A percentile compares a stretch with the other conserved stretches of the same genome.
These are phyloP conservation scores for Sarotherodon lohbergeri DNA, from an alignment of 2,113 vertebrate species.

Conservation along the genomic window DNA sequence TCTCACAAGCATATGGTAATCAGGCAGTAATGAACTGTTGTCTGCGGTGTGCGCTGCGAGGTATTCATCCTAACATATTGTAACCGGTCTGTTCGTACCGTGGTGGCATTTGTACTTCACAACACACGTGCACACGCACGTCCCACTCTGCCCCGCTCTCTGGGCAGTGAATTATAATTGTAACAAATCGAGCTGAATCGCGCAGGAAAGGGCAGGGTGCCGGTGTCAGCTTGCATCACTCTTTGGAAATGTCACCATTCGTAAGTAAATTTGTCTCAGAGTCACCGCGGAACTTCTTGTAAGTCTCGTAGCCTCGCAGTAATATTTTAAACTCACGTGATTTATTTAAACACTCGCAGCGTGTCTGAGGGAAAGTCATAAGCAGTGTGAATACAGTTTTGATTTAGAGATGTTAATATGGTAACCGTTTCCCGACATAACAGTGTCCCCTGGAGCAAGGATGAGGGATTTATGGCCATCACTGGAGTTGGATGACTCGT, in stretches of 20 bases:
- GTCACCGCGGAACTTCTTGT: not conserved
- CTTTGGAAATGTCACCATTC: not conserved
- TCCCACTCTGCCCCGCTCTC: not conserved
- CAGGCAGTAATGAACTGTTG: conserved; percentile 48
- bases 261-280: not conserved
- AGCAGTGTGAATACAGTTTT: not conserved
- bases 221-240: not conserved
- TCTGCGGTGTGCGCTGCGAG: conserved; percentile 38
- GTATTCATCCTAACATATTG: conserved; percentile 41
- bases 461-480: not conserved
- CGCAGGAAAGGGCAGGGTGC: not conserved
- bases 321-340: not conserved
- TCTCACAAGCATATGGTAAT: conserved; percentile 57
- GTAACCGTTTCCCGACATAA: not conserved
- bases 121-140: not conserved
- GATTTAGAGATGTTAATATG: not conserved
- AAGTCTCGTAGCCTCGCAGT: not conserved
- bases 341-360: not conserved
- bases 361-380: not conserved
- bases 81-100: conserved; percentile 15
- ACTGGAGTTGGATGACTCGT: not conserved
- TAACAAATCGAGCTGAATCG: not conserved
- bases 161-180: not conserved
- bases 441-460: not conserved
- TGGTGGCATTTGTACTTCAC: not conserved